Conservation (phyloP, 2,888 invertebrate species). For the Margaritifera margaritifera region DNA sequence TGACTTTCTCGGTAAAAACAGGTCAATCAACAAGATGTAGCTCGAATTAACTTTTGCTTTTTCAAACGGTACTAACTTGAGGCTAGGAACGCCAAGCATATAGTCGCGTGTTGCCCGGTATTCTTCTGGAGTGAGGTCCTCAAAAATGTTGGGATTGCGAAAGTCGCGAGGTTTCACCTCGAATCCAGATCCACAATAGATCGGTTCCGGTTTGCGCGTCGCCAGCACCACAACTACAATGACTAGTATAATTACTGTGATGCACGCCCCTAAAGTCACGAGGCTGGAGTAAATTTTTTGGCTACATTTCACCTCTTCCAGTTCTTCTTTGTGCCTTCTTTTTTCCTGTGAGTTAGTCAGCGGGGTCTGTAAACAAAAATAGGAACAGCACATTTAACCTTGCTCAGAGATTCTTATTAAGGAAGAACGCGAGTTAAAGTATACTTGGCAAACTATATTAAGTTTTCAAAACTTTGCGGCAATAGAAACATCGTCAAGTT, state of each 20-base stretch:
- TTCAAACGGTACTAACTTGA: constrained; percentile 32
- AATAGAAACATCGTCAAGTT: no score
- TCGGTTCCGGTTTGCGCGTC: constrained; percentile 1
- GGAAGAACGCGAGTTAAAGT: no score
- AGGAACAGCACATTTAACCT: no score
- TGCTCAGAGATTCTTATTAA: no score
- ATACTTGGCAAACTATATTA: no score
- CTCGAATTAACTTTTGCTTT: constrained; percentile 40
- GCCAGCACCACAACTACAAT: constrained; percentile 20
- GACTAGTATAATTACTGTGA: constrained; percentile 8
- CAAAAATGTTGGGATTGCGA: constrained; percentile 49
- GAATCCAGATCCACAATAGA: constrained; percentile 15
- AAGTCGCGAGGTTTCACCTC: constrained; percentile 37
- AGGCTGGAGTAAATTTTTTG: no score
- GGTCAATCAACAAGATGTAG: constrained; percentile 51
- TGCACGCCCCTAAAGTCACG: not conserved
- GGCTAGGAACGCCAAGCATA: constrained; percentile 26
- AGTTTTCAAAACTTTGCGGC: no score
- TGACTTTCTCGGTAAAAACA: constrained; percentile 48
- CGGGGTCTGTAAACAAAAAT: no score
- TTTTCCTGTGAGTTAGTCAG: no score
- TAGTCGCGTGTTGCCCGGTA: constrained; percentile 41
- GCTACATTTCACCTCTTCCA: no score
- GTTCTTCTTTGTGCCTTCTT: no score
- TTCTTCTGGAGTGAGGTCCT: constrained; percentile 54